Conservation (phyloP, 2,888 invertebrate genomes). For the Crioceris asparagi region DNA sequence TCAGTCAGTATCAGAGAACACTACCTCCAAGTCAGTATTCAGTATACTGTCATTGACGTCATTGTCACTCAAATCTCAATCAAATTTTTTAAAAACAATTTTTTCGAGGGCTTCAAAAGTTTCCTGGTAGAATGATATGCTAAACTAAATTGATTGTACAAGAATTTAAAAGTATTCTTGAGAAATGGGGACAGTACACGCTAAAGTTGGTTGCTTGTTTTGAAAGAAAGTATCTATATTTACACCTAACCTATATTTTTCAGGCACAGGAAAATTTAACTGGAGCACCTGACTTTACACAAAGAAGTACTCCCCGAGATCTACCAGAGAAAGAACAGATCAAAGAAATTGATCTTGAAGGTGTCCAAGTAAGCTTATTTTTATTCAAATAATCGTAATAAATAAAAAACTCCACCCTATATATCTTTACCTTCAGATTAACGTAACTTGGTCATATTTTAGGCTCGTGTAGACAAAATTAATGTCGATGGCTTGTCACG, state of each 20-base stretch:
- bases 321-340: slow-evolving; percentile 18
- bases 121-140: slow-evolving; percentile 5
- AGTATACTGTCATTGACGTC: no score
- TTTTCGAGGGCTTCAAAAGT: no score
- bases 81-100: no score
- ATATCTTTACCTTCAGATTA: no score
- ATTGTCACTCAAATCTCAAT: no score
- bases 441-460: no score
- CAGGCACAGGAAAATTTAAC: slow-evolving; percentile 19
- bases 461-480: slow-evolving; percentile 78
- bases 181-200: slow-evolving; percentile 38
- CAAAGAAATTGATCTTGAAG: slow-evolving; percentile 42
- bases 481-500: slow-evolving; percentile 74
- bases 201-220: slow-evolving; percentile 32
- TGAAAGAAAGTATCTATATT: slow-evolving; percentile 13
- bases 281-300: slow-evolving; percentile 17
- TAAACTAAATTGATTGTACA: slow-evolving; percentile 9
- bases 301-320: slow-evolving; percentile 14
- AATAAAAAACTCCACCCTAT: no score
- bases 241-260: slow-evolving; percentile 23
- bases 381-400: no score
- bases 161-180: not conserved
- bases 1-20: no score
- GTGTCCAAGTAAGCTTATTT: slow-evolving; percentile 39
- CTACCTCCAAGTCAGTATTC: no score